Conservation (phyloP, 2,888 invertebrate genomes). For the Elegia similella region DNA sequence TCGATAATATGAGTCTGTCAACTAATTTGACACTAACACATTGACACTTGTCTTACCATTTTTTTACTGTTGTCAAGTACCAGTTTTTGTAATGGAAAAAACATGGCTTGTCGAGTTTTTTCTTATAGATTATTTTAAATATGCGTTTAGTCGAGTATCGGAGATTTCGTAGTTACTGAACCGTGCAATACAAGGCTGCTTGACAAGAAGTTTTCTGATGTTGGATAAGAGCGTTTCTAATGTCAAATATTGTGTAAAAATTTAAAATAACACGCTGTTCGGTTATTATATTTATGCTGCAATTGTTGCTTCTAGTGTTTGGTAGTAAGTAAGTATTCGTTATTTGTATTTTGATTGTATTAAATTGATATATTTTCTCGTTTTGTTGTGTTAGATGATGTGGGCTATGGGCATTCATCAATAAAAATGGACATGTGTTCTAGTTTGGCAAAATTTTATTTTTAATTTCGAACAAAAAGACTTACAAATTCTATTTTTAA, state of each 20-base stretch:
- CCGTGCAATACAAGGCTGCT: slow-evolving; percentile 63
- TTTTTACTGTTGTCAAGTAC: slow-evolving; percentile 31
- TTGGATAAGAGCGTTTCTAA: slow-evolving; percentile 46
- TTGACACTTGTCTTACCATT: slow-evolving; percentile 28
- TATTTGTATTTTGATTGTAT: too few species aligned
- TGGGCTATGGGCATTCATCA: background rate
- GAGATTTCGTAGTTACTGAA: slow-evolving; percentile 61
- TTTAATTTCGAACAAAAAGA: too few species aligned
- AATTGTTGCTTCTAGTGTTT: slow-evolving; percentile 4
- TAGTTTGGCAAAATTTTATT: too few species aligned
- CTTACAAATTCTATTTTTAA: too few species aligned
- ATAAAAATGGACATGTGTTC: background rate
- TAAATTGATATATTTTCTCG: background rate
- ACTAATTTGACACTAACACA: slow-evolving; percentile 23
- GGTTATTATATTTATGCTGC: slow-evolving; percentile 7
- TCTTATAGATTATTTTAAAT: slow-evolving; percentile 26
- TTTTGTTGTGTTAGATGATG: background rate
- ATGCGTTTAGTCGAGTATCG: slow-evolving; percentile 37
- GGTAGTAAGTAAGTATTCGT: background rate
- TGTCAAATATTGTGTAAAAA: slow-evolving; percentile 38
- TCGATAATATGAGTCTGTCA: background rate
- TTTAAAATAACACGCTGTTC: slow-evolving; percentile 5
- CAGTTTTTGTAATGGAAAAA: slow-evolving; percentile 27
- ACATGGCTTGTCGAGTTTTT: slow-evolving; percentile 25
- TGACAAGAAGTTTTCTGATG: slow-evolving; percentile 46